A percentile compares a stretch with the other conserved stretches of the same genome.
phyloP scores from a whole-genome alignment of 2,797 vertebrate genomes.

The Agapornis canus region DNA sequence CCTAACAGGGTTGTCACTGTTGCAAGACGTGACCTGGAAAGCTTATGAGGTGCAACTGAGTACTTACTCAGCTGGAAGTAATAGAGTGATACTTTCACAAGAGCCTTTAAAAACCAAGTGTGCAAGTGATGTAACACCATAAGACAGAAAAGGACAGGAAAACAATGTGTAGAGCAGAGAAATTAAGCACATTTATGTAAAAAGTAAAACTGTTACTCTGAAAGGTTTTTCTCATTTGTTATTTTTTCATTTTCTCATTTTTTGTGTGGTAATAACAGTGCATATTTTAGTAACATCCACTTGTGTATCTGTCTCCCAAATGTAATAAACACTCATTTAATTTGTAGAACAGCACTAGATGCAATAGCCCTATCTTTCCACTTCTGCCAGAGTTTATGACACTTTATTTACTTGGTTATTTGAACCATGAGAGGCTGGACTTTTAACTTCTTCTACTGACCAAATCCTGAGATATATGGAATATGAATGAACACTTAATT shows the following conservation, averaged over 20 bases:
- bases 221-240: not conserved
- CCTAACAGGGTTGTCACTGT: constrained; percentile 35
- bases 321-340: constrained; percentile 11
- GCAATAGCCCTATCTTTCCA: not conserved
- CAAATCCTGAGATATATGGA: not conserved
- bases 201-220: not conserved
- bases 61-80: constrained; percentile 68
- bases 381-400: not conserved
- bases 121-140: constrained; percentile 28
- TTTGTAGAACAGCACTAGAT: constrained; percentile 1
- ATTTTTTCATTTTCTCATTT: not conserved
- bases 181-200: not conserved
- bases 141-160: not conserved
- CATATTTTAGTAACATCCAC: constrained; percentile 21
- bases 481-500: not conserved
- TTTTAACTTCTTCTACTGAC: not conserved
- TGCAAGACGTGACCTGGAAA: constrained; percentile 50
- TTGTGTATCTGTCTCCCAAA: not conserved
- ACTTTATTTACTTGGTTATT: not conserved
- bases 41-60: constrained; percentile 60
- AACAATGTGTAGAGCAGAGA: not conserved
- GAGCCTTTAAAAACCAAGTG: constrained; percentile 44
- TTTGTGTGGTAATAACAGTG: not conserved
- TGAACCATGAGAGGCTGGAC: not conserved
- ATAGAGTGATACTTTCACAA: constrained; percentile 50